Evolutionary conservation across 1,140 invertebrate species (phyloP), one percentile per base, ranked within the genome.

Genomic region (Pseudomyrmex sp.): DNA sequence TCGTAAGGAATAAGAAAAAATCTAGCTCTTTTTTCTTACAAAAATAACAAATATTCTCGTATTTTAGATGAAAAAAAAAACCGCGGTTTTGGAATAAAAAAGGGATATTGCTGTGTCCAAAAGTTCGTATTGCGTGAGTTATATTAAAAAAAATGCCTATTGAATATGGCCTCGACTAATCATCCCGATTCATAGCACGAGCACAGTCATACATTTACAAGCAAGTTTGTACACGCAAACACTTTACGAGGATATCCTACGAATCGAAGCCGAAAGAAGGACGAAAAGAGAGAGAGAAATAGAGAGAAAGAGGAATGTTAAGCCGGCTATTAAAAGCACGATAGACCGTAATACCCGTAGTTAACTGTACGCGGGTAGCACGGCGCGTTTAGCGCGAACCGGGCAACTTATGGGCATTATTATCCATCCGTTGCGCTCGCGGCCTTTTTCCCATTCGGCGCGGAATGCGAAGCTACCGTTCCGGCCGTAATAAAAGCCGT

Each of bases 281-380:
- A 20, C 23, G 15, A 35, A 59, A 35, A 48, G 35, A 10, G n/a
- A 23, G 12, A 74, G 54, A 48, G 9, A 59, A 12, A 61, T 5
- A 65, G 59, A 65, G 15, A 65, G 48, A 44, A 23, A 61, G 75
- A 75, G 69, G 82, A 83, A 88, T 85, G 87, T 88, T 88, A 85
- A 88, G 82, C 86, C 86, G 52, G 86, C 87, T 86, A 88, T 89
- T 89, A 89, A 89, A 86, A 84, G 84, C 80, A 75, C 88, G 87
- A 88, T 88, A 88, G 87, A 85, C 85, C 87, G 86, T 88, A 88
- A 88, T 88, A 85, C 83, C 86, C 58, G 77, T 88, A 88, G 87
- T 88, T 88, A 88, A 85, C 82, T 70, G 86, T 88, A 82, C 86
- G 70, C 72, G 65, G 83, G 58, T 65, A 61, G 70, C 82, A 74